Evolutionary conservation across 2,113 vertebrate species (phyloP), one percentile per base, ranked within the genome.

Genomic region (Bucco capensis): DNA sequence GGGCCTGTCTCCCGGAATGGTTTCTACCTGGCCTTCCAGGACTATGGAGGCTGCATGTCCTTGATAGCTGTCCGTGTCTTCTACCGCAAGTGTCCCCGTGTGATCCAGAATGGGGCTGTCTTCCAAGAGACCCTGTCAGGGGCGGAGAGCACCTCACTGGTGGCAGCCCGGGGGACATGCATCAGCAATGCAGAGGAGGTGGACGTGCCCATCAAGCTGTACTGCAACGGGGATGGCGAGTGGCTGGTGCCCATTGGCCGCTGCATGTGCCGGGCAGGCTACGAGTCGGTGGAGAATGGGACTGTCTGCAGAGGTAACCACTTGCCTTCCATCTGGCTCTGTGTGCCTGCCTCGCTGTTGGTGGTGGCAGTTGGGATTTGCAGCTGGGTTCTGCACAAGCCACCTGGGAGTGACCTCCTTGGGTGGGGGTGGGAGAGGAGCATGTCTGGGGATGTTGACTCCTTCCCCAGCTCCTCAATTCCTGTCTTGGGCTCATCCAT

Each of bases 211-310:
- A 99, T 99, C 96, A 99, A 99, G 94, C 97, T 99, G 31, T 99
- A 99, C 96, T 99, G 99, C 92, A 99, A 99, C 0, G 99, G 99
- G 1, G 99, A 99, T 0, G 99, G 99, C 12, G 99, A 99, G 95
- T 99, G 99, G 99, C 97, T 99, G 97, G 99, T 99, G 37, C 99
- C 99, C 77, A 99, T 99, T 0, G 99, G 99, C 2, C 98, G 98
- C 91, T 99, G 99, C 95, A 98, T 98, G 98, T 99, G 99, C 95
- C 98, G 98, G 71, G 97, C 98, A 0, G 99, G 99, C 8, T 98
- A 98, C 0, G 99, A 99, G 86, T 97, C 98, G 0, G 96, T 97
- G 95, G 98, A 98, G 78, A 99, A 99, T 0, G 98, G 98, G 8
- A 99, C 99, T 0, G 11, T 98, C 70, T 99, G 99, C 97, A 97